Evolutionary conservation across 2,797 vertebrate genomes (phyloP).

Genomic region (Pogonophryne albipinna): DNA sequence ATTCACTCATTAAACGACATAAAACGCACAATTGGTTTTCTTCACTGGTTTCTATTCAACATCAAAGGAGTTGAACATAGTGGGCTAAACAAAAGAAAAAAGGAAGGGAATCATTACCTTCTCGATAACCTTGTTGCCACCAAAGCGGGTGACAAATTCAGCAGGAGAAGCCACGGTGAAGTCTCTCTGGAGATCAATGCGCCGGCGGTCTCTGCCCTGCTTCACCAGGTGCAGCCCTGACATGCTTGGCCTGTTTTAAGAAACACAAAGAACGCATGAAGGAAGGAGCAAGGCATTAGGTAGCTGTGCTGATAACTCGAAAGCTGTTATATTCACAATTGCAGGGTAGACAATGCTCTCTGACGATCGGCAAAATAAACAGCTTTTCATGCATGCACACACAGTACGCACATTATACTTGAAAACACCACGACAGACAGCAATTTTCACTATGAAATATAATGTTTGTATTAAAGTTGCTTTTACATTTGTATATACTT

Average conservation of each 20-base stretch:
- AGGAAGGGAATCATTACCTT: conserved; percentile 83
- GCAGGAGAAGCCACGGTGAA: conserved; percentile 98
- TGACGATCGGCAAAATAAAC: no score
- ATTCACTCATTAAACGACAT: neutral
- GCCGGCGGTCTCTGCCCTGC: conserved; percentile 94
- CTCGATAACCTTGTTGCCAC: conserved; percentile 98
- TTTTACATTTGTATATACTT: no score
- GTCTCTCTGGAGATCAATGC: conserved; percentile 95
- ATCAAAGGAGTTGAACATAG: neutral
- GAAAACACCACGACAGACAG: no score
- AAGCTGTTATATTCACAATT: no score
- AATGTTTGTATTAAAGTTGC: no score
- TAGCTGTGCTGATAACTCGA: neutral
- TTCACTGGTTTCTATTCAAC: neutral
- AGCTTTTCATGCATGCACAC: no score
- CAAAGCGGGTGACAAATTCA: conserved; percentile 98
- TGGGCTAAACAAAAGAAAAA: neutral
- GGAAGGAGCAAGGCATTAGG: neutral
- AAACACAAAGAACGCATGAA: conserved; percentile 20
- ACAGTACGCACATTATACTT: no score
- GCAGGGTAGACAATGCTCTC: no score
- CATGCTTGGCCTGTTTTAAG: conserved; percentile 92
- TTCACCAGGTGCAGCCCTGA: conserved; percentile 96
- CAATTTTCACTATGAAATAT: no score
- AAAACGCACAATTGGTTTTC: neutral